Conservation (phyloP, 2,797 vertebrate genomes). For the Gymnocypris eckloni region DNA sequence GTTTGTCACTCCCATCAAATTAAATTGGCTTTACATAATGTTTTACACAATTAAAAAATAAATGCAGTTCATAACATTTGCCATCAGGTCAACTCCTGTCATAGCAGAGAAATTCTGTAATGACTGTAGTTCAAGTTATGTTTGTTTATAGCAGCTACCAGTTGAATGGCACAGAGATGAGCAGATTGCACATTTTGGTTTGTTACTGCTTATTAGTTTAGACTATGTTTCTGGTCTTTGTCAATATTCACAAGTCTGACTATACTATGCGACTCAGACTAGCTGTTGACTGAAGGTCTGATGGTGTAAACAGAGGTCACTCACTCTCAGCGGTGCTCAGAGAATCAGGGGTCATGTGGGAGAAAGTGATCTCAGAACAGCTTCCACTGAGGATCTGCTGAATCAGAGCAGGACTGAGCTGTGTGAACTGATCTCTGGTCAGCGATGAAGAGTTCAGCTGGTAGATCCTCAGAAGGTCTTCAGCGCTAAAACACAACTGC, state of each 20-base stretch:
- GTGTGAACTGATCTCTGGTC: conserved; percentile 71
- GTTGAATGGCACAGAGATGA: background rate
- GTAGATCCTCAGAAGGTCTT: conserved; percentile 80
- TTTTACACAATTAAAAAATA: background rate
- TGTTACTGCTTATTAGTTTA: background rate
- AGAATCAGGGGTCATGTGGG: background rate
- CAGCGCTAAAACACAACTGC: conserved; percentile 82
- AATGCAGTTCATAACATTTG: background rate
- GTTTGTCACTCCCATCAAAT: background rate
- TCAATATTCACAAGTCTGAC: background rate
- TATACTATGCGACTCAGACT: too few species aligned
- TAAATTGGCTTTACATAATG: background rate
- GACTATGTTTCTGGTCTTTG: background rate
- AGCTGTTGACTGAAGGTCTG: background rate
- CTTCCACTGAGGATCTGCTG: conserved; percentile 86
- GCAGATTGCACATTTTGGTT: background rate
- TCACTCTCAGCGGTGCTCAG: conserved; percentile 81
- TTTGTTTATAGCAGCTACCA: background rate
- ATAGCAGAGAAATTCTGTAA: background rate
- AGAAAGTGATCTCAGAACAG: conserved; percentile 63
- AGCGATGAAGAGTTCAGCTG: conserved; percentile 69
- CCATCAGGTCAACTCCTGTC: background rate
- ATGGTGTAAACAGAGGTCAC: conserved; percentile 39
- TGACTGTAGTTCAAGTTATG: background rate
- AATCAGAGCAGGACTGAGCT: conserved; percentile 83